Evolutionary conservation across 2,113 vertebrate genomes (phyloP).

Genomic region (Riparia riparia): DNA sequence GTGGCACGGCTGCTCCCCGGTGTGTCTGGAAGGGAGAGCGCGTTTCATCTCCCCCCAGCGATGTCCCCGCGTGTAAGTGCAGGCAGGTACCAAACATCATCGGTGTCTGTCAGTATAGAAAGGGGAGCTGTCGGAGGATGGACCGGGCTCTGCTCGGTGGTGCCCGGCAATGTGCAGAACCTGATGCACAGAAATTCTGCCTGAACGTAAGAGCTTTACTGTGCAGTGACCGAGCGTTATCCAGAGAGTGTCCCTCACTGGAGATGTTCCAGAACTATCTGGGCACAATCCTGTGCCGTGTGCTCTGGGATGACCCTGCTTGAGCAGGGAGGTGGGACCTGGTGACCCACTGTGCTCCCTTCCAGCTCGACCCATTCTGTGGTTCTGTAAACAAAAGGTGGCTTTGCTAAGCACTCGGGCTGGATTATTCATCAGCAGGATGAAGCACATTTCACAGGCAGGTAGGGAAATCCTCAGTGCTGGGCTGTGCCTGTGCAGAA

Average conservation of each 20-base stretch:
- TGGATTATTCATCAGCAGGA: background rate
- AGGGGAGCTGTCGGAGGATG: background rate
- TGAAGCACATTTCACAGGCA: background rate
- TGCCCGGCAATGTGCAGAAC: background rate
- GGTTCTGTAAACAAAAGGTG: background rate
- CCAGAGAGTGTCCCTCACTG: background rate
- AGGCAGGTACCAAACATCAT: background rate
- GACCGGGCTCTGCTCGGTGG: background rate
- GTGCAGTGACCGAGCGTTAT: background rate
- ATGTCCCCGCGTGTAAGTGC: background rate
- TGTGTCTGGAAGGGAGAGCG: background rate
- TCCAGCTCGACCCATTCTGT: background rate
- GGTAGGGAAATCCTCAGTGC: background rate
- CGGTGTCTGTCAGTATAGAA: fast-evolving
- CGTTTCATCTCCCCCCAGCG: background rate
- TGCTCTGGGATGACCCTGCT: background rate
- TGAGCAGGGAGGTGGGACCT: background rate
- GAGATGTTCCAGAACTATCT: background rate
- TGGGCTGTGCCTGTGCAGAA: background rate
- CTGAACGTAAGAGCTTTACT: fast-evolving
- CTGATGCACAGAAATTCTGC: background rate
- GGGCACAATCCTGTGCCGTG: background rate
- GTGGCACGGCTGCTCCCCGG: background rate
- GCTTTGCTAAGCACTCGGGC: background rate
- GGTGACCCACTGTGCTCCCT: background rate